Percentiles rank a stretch among this genome's conserved stretches.
Conservation (phyloP, 2,113 vertebrate species). For the Onychostruthus taczanowskii region DNA sequence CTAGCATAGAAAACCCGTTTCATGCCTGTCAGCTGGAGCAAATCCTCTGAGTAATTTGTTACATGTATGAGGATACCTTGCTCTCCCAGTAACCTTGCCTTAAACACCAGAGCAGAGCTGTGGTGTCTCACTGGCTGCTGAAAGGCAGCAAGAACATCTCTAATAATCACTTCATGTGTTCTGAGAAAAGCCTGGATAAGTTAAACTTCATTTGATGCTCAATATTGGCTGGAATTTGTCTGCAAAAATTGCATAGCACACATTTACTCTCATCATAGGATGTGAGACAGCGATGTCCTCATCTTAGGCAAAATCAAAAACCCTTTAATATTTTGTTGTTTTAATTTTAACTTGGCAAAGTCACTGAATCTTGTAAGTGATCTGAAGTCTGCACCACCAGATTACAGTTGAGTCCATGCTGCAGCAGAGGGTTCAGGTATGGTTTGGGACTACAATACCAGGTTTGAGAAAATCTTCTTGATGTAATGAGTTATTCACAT, state of each 20-base stretch:
- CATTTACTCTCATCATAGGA: neutral
- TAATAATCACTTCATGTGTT: neutral
- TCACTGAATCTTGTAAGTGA: neutral
- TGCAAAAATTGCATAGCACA: neutral
- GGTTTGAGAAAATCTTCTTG: neutral
- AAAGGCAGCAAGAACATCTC: neutral
- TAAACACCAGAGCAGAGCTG: neutral
- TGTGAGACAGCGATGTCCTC: fast-evolving
- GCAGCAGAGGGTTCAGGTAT: neutral
- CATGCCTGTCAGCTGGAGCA: neutral
- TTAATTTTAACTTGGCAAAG: neutral
- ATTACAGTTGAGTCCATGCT: neutral
- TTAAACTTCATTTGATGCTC: neutral
- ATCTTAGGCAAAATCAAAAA: neutral
- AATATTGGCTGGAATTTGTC: neutral
- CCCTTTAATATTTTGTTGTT: neutral
- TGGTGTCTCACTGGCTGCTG: neutral
- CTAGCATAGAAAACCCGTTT: constrained; percentile 13
- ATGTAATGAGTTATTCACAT: neutral
- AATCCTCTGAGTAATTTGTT: neutral
- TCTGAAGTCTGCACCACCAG: neutral
- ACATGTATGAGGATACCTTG: neutral
- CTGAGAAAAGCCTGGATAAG: neutral
- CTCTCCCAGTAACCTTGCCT: neutral
- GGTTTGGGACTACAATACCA: neutral